Evolutionary conservation across 2,888 invertebrate species (phyloP), one percentile per base, ranked within the genome.

Genomic region (Odontothrips loti): DNA sequence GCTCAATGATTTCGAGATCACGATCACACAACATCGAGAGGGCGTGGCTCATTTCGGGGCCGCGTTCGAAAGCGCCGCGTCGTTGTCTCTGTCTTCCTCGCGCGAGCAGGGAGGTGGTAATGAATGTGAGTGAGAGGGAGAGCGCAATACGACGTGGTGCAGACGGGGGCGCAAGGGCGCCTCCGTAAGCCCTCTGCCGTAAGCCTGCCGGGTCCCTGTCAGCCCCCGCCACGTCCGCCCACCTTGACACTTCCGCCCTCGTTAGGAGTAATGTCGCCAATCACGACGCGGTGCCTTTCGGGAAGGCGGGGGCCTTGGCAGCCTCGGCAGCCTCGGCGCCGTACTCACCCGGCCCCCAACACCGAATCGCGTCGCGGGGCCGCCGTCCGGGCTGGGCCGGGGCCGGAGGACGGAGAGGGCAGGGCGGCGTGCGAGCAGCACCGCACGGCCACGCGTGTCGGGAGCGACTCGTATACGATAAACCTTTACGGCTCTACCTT

Each of bases 171-270:
- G 11, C 17, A 15, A 10, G 51, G 51, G n/a, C n/a, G n/a, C n/a
- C 20, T 51, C 15, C 15, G 51, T 51, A 20, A 20, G 51, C 15
- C 51, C 3, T 2, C 34, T 6, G 34, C 34, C 34, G 34, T 43
- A 43, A 43, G 34, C 34, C 34, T 43, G 34, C 6, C 34, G 34
- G 34, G 34, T 43, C 34, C 34, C 3, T 6, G 34, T 6, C 34
- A 6, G 58, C 6, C 58, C 58, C 58, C 58, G 58, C 58, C 58
- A 17, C 58, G 58, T 58, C n/a, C 58, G 58, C 58, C 58, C 58
- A 58, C 58, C 58, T 58, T 58, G 58, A 58, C 58, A 58, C 58
- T 58, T 58, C 58, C 58, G 58, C 58, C n/a, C 58, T 58, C 58
- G 58, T 58, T 58, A 58, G 58, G 58, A 17, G 58, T 58, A 58